Percentiles rank a stretch among this genome's conserved stretches.
phyloP scores from a whole-genome alignment of 2,888 invertebrate genomes.

The Synergus gifuensis region DNA sequence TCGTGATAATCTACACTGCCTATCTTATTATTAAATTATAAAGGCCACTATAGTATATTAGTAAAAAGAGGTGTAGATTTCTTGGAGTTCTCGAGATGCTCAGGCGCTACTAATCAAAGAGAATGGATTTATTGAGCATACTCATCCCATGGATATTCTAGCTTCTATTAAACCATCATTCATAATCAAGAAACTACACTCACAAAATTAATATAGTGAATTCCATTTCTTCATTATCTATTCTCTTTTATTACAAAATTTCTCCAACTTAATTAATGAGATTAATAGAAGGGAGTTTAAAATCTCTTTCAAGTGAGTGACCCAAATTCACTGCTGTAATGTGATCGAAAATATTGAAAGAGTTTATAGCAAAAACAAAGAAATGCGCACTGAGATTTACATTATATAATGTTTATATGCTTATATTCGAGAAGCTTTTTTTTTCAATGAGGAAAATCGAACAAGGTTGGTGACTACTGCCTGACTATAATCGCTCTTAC shows the following conservation, averaged over 20 bases:
- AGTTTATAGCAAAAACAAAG: no score
- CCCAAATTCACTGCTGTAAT: no score
- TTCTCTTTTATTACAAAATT: no score
- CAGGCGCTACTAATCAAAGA: not conserved
- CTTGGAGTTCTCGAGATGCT: constrained; percentile 31
- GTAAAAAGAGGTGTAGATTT: constrained; percentile 15
- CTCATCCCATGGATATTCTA: not conserved
- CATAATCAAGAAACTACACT: not conserved
- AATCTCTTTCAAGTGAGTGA: no score
- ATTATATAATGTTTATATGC: not conserved
- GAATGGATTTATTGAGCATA: not conserved
- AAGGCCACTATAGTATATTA: constrained; percentile 31
- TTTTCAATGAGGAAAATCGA: not conserved
- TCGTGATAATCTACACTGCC: constrained; percentile 42
- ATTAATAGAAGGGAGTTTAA: no score
- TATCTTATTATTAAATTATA: constrained; percentile 34
- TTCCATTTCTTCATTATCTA: not conserved
- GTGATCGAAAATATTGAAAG: no score
- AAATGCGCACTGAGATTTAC: not conserved
- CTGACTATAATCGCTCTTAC: not conserved
- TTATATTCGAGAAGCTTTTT: not conserved
- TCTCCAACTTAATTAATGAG: no score
- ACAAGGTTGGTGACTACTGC: constrained; percentile 34
- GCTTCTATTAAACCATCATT: not conserved
- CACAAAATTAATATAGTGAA: no score